Base-by-base conservation (phyloP, 2,113 vertebrate genomes). In the Alectura lathami region DNA sequence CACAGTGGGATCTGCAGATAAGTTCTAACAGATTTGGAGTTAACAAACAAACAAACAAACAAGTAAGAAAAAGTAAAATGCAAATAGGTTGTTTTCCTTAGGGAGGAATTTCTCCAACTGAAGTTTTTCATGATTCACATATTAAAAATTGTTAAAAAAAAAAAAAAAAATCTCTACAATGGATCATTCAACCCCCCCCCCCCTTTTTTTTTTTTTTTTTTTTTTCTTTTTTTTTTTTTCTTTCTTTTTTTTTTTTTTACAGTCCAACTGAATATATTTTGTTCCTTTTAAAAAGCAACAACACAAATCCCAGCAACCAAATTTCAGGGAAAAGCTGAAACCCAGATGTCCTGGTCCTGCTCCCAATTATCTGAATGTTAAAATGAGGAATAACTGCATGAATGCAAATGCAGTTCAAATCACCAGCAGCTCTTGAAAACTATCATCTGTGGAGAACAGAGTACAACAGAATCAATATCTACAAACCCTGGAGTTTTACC, bases 341-440 rank as follows among this genome's bases (percentile, higher is more conserved):
- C 70, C 83, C 86, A 96, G 92, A 94, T 86, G 81, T 84, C 82
- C 69, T 85, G 77, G 74, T 92, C 30, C 57, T 86, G 62, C 48
- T 94, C 75, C 81, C 81, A 91, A 70, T 76, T 86, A 73, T 93
- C n/a, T 16, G 36, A 82, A 16, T 18, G 8, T 92, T 84, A 76
- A 79, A 78, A 89, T 76, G 73, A 89, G 53, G 86, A 92, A 82
- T 23, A 93, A 86, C 80, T 92, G 82, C 4, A 53, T 45, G 57
- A 91, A 76, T 91, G 53, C 48, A 75, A 93, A 45, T 53, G 53
- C 22, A 83, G 66, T 68, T 83, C 67, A 64, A 68, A 86, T 63
- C 86, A 84, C 14, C 60, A 83, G 81, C 83, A 86, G 27, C 48
- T 70, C 53, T 57, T 57, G 32, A 75, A 43, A 43, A 74, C 68